phyloP scores from a whole-genome alignment of 64 coral and sea anemone species.

The Stichodactyla helianthus region DNA sequence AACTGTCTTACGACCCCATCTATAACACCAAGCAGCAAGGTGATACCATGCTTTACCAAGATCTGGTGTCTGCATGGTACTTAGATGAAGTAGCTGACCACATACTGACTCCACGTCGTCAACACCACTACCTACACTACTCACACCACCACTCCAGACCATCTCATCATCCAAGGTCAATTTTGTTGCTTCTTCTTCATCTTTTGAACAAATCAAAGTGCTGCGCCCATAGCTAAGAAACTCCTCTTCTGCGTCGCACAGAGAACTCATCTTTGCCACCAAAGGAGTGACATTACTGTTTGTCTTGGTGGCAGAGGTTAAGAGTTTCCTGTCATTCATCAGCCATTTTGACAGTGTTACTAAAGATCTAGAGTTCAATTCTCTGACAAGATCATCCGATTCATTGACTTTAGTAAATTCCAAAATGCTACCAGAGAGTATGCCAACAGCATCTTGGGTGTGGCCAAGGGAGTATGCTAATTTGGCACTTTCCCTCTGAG shows the following conservation, averaged over 20 bases:
- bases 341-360: constrained; percentile 84
- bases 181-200: constrained; percentile 5
- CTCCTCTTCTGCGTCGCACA: constrained; percentile 75
- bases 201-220: constrained; percentile 30
- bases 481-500: constrained; percentile 87
- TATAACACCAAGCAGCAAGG: constrained; percentile 93
- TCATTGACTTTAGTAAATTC: constrained; percentile 73
- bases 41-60: constrained; percentile 90
- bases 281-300: constrained; percentile 60
- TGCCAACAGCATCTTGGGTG: constrained; percentile 62
- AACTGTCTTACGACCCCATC: constrained; percentile 94
- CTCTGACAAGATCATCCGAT: constrained; percentile 52
- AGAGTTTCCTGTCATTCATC: constrained; percentile 74
- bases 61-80: constrained; percentile 82
- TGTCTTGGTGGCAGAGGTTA: constrained; percentile 61
- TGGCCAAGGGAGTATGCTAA: constrained; percentile 68
- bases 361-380: constrained; percentile 75
- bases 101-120: constrained; percentile 84
- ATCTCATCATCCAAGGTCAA: constrained; percentile 34
- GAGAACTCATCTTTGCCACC: constrained; percentile 64
- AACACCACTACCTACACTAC: constrained; percentile 58
- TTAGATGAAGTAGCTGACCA: constrained; percentile 77
- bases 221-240: constrained; percentile 71
- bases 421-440: constrained; percentile 62
- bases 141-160: constrained; percentile 16